Evolutionary conservation across 2,797 vertebrate genomes (phyloP), one percentile per base, ranked within the genome.

Genomic region (Enteromius anoplus): DNA sequence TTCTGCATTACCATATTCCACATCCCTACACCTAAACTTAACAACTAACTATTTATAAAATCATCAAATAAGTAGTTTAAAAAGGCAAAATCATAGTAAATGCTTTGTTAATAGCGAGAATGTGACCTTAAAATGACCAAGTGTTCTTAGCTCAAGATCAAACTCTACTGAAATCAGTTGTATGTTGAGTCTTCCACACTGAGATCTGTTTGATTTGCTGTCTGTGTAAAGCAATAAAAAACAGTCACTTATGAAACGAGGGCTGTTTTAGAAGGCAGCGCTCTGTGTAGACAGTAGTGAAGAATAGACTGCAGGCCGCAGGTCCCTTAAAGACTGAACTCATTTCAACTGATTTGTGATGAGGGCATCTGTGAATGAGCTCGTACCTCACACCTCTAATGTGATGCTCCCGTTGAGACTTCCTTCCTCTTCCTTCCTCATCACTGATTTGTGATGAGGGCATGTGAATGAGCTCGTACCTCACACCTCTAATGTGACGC

Each of bases 291-390:
- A 34, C 29, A n/a, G 26, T 73, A 14, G 9, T 19, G 29, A 19
- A 65, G 15, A 0, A 8, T n/a, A 45, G 15, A 34, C 3, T 58
- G 5, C 65, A 69, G n/a, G 34, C 23, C 8, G 12, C 40, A 32
- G 29, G 47, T n/a, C 23, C 34, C 75, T 71, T 21, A 71, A 45
- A 65, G 21, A 45, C 53, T 17, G 83, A 37, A 68, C 69, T 86
- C 82, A 89, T 83, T 87, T 73, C 80, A 80, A 29, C 32, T 58
- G 21, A 19, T 58, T 23, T 55, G 85, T 84, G 72, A 87, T 70
- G 53, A 84, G 80, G 83, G 73, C 60, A 80, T 85, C 58, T 83
- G 51, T 90, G 84, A 88, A 92, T 91, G 85, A 86, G 84, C 65
- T 34, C 55, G 26, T 37, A 64, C 85, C 84, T 34, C 84, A 89